A percentile compares a stretch with the other conserved stretches of the same genome.
These are phyloP conservation scores for Lissocephala sabroskyi DNA, from an alignment of 2,888 invertebrate species.

Conservation along the genomic window DNA sequence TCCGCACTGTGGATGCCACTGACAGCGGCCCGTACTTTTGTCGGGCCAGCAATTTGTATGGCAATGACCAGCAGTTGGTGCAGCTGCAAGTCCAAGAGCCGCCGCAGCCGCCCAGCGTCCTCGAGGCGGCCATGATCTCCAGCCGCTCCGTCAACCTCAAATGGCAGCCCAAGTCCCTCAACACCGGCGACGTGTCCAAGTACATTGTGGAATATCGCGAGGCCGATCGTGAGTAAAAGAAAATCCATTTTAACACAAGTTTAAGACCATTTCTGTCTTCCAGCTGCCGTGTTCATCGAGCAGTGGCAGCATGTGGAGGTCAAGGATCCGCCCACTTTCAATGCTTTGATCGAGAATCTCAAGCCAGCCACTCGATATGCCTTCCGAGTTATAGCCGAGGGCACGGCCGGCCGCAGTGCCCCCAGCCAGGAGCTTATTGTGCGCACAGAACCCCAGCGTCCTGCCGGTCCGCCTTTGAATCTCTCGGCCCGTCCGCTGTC, in stretches of 20 bases:
- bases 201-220: slow-evolving; percentile 81
- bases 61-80: slow-evolving; percentile 81
- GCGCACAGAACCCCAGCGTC: slow-evolving; percentile 80
- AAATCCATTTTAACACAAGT: not conserved
- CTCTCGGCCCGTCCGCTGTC: slow-evolving; percentile 80
- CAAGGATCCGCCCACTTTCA: slow-evolving; percentile 78
- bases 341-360: slow-evolving; percentile 78
- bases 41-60: slow-evolving; percentile 83
- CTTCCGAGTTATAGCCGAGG: slow-evolving; percentile 82
- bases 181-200: slow-evolving; percentile 81
- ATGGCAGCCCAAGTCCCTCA: slow-evolving; percentile 81
- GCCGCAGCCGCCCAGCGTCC: slow-evolving; percentile 79
- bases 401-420: slow-evolving; percentile 80
- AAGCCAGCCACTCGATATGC: slow-evolving; percentile 82
- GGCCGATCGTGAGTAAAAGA: slow-evolving; percentile 74
- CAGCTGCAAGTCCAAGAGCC: slow-evolving; percentile 84
- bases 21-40: slow-evolving; percentile 87
- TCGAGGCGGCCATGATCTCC: slow-evolving; percentile 80
- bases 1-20: slow-evolving; percentile 79
- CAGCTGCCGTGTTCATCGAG: slow-evolving; percentile 66
- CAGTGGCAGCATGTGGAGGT: slow-evolving; percentile 80
- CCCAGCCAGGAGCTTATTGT: slow-evolving; percentile 78
- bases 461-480: slow-evolving; percentile 80
- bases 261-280: not conserved
- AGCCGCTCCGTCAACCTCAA: slow-evolving; percentile 83